These are phyloP conservation scores for Desoria tigrina DNA, from an alignment of 2,888 invertebrate species.

Conservation along the genomic window DNA sequence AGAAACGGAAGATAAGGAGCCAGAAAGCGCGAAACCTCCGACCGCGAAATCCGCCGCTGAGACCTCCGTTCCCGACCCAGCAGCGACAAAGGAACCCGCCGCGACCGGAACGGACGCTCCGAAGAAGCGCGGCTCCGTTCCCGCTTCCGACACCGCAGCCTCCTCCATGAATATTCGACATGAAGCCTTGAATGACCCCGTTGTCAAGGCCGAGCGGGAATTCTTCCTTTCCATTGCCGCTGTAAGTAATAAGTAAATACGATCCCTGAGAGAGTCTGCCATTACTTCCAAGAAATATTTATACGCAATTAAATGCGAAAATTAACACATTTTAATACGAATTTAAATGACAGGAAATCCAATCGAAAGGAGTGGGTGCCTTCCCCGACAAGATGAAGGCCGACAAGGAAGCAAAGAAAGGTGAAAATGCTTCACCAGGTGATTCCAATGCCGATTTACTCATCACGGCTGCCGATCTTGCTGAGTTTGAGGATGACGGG, in stretches of 20 bases:
- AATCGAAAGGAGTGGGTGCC: slow-evolving; percentile 6
- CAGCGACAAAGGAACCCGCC: too few relatives aligned
- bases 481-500: too few relatives aligned
- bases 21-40: too few relatives aligned
- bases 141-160: not conserved
- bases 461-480: not conserved
- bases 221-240: slow-evolving; percentile 2
- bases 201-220: slow-evolving; percentile 9
- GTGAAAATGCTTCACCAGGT: not conserved
- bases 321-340: too few relatives aligned
- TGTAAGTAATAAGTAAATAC: not conserved
- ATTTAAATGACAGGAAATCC: slow-evolving; percentile 14
- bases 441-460: not conserved
- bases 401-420: slow-evolving; percentile 10
- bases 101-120: too few relatives aligned
- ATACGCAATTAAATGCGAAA: too few relatives aligned
- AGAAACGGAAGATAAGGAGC: too few relatives aligned
- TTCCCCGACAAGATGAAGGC: slow-evolving; percentile 6
- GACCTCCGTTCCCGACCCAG: too few relatives aligned
- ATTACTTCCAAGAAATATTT: not conserved
- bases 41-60: too few relatives aligned
- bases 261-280: not conserved
- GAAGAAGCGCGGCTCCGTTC: too few relatives aligned
- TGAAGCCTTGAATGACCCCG: not conserved
- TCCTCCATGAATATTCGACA: slow-evolving; percentile 1